Base-by-base conservation (phyloP, 2,888 invertebrate genomes). In the Sinopyrophorus schimmeli region DNA sequence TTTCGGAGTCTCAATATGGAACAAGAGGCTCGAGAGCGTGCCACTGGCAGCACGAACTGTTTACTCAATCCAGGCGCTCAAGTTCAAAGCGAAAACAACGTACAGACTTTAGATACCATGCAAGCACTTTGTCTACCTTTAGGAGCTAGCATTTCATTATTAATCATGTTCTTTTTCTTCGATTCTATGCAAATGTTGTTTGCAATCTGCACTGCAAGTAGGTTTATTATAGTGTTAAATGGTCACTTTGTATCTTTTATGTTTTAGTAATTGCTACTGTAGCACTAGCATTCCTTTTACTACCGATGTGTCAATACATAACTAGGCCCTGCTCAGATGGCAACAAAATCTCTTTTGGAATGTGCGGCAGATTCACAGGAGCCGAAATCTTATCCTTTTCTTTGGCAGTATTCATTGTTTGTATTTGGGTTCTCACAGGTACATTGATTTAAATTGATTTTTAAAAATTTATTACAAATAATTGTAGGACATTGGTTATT, bases 131-230 rank as follows among this genome's bases (percentile, higher is more conserved):
- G 96, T 77, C 82, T 97, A 73, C 97, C 97, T 47, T 79, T 94
- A 56, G 95, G 95, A 67, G 96, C 97, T 63, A 96, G 96, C 55
- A 87, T 95, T 64, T 96, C 96, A 53, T 80, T 97, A 57, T 85
- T 97, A 53, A 86, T 97, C 67, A 97, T 97, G 96, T 97, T 97
- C 76, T 95, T 97, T 81, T 97, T 96, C 78, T 97, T 97, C 71
- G 97, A 97, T 77, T 96, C 96, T 46, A 94, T 97, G 89, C 97
- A 97, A 78, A 91, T 92, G 80, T 84, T 87, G 63, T 95, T 88
- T 79, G 95, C 91, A 57, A 92, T 96, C 66, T 96, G 95, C 73
- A 97, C 97, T 66, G 96, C 97, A 69, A 92, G 96, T 96, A 76
- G 86, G 88, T 39, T 3, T 28, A 24, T 16, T 26, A n/a, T 37